Base-by-base conservation (phyloP, 1,140 invertebrate genomes). In the Pollicipes pollicipes region DNA sequence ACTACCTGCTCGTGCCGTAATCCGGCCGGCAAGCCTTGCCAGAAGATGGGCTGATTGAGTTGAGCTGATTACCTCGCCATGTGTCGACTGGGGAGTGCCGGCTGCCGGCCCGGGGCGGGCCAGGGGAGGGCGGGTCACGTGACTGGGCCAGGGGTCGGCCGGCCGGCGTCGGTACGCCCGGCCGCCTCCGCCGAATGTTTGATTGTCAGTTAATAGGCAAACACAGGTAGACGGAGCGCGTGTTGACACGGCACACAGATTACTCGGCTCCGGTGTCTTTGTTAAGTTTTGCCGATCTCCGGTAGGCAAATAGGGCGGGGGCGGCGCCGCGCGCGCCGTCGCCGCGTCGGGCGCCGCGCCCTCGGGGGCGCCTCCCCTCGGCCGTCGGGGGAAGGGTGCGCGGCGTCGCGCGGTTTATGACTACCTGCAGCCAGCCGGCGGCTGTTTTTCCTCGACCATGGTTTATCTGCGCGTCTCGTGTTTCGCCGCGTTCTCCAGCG, bases 11-110 rank as follows among this genome's bases (percentile, higher is more conserved):
- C 45, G 45, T 58, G 45, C 45, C 45, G 45, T 58, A 58, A 58
- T 58, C 45, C 45, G n/a, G n/a, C 45, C 17, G 45, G 45, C 45
- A 58, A 58, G 45, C 45, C 45, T 58, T 58, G 13, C 45, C 45
- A 21, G 6, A 10, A 10, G 45, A 58, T 58, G 6, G 45, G 17
- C 45, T 58, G 45, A 58, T 58, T 58, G 45, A 58, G 45, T 58
- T 58, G 45, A 58, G 45, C 45, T 58, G 45, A 58, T 58, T 58
- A 58, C 45, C 45, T 58, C 45, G 45, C 45, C 45, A 58, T 58
- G 45, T 58, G 45, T 10, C 45, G 45, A 21, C 45, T 21, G 45
- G 45, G 21, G 45, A 35, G 6, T 8, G 35, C 35, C 45, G 10
- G 13, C 45, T 21, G 21, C 6, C 13, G 6, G 21, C 21, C 45